Percentiles rank a stretch among this genome's conserved stretches.
phyloP scores from a whole-genome alignment of 2,113 vertebrate species.

The Carassius carassius region DNA sequence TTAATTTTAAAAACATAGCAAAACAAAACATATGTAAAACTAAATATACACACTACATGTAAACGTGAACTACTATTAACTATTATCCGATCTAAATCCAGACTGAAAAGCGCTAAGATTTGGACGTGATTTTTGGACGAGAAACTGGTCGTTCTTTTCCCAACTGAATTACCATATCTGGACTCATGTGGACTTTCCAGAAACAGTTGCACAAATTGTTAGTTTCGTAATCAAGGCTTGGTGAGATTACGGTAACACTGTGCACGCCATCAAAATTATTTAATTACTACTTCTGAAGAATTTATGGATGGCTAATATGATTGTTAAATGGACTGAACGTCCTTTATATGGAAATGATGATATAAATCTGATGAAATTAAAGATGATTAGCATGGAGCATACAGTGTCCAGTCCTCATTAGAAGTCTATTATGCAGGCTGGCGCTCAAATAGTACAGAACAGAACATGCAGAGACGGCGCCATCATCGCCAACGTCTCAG shows the following conservation, averaged over 20 bases:
- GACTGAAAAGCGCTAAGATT: too few species aligned
- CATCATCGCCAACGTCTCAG: too few species aligned
- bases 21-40: too few species aligned
- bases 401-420: conserved; percentile 12
- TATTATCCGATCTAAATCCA: neutral
- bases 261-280: neutral
- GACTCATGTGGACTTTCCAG: neutral
- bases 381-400: neutral
- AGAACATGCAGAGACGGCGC: conserved; percentile 11
- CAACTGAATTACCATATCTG: neutral
- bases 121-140: too few species aligned
- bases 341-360: neutral
- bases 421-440: conserved; percentile 27
- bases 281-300: neutral
- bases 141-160: too few species aligned
- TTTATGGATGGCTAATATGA: neutral
- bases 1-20: neutral
- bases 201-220: neutral
- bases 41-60: too few species aligned
- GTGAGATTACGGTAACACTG: neutral
- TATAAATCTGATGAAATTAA: neutral
- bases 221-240: neutral
- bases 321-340: neutral
- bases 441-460: conserved; percentile 33
- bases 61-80: neutral